Evolutionary conservation across 2,797 vertebrate species (phyloP).

Genomic region (Tadarida brasiliensis): DNA sequence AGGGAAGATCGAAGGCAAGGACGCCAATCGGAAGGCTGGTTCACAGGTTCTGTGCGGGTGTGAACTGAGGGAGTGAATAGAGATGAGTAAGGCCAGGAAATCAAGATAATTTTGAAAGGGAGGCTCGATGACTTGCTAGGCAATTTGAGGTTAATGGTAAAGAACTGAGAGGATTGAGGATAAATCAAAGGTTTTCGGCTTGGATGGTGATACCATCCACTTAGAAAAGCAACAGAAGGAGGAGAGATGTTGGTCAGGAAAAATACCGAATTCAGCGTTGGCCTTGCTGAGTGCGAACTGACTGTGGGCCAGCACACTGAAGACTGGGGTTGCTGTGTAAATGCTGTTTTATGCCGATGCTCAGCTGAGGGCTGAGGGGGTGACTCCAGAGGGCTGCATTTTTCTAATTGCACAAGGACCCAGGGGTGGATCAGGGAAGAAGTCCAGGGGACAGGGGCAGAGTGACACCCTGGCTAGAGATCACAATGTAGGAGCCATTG

Average conservation of each 20-base stretch:
- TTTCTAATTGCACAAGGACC: not conserved
- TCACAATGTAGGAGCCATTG: not conserved
- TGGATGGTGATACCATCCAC: not conserved
- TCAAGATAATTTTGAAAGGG: not conserved
- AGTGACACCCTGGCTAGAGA: not conserved
- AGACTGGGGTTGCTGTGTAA: not conserved
- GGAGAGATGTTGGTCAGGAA: not conserved
- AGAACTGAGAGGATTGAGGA: not conserved
- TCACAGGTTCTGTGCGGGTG: not conserved
- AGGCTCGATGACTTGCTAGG: not conserved
- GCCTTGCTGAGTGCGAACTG: not conserved
- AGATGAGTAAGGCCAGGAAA: not conserved
- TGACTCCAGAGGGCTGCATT: not conserved
- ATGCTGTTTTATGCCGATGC: not conserved
- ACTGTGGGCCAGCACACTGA: rapidly evolving
- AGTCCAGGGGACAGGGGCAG: too few species aligned
- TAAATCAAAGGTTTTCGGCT: not conserved
- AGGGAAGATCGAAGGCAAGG: not conserved
- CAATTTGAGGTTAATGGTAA: not conserved
- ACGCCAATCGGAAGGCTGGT: not conserved
- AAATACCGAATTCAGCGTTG: not conserved
- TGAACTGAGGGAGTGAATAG: not conserved
- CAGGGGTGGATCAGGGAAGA: not conserved
- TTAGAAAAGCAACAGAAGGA: not conserved
- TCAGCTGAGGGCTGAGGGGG: not conserved